Percentiles rank a stretch among this genome's conserved stretches.
Evolutionary conservation across 92 coral and sea anemone species (phyloP).

Genomic region (Meandrina meandrites): DNA sequence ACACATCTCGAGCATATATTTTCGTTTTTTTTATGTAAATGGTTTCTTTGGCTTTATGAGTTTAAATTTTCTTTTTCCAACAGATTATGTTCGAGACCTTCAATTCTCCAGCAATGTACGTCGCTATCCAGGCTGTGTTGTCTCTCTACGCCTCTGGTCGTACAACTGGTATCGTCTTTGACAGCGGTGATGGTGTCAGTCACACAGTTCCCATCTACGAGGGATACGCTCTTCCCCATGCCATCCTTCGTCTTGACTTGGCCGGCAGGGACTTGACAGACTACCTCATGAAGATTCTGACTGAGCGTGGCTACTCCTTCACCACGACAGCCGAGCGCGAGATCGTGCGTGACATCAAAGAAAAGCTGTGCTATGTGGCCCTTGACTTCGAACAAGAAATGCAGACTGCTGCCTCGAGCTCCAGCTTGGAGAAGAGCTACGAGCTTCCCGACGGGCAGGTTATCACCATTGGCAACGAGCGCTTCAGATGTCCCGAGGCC

Average conservation of each 20-base stretch:
- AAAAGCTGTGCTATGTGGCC: constrained; percentile 90
- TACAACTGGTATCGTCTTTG: constrained; percentile 89
- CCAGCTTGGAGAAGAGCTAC: constrained; percentile 92
- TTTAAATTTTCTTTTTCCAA: neutral
- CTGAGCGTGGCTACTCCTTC: constrained; percentile 83
- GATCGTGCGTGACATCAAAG: constrained; percentile 96
- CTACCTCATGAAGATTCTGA: constrained; percentile 91
- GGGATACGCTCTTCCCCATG: constrained; percentile 89
- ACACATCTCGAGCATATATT: neutral
- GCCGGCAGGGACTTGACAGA: constrained; percentile 89
- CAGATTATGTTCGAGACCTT: constrained; percentile 95
- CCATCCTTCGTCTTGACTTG: constrained; percentile 83
- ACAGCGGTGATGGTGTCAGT: constrained; percentile 91
- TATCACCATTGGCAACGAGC: constrained; percentile 93
- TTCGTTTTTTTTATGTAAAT: too few species aligned
- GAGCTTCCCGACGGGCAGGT: constrained; percentile 97
- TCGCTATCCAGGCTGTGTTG: constrained; percentile 89
- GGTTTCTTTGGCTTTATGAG: neutral
- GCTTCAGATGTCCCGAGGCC: constrained; percentile 93
- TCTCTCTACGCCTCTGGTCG: constrained; percentile 98
- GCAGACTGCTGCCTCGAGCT: constrained; percentile 91
- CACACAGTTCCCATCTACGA: constrained; percentile 96
- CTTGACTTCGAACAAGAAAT: constrained; percentile 93
- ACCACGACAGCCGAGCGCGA: constrained; percentile 90
- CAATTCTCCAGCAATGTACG: constrained; percentile 94